Evolutionary conservation across 92 coral and sea anemone genomes (phyloP), one percentile per base, ranked within the genome.

Genomic region (Phymanthus crucifer): DNA sequence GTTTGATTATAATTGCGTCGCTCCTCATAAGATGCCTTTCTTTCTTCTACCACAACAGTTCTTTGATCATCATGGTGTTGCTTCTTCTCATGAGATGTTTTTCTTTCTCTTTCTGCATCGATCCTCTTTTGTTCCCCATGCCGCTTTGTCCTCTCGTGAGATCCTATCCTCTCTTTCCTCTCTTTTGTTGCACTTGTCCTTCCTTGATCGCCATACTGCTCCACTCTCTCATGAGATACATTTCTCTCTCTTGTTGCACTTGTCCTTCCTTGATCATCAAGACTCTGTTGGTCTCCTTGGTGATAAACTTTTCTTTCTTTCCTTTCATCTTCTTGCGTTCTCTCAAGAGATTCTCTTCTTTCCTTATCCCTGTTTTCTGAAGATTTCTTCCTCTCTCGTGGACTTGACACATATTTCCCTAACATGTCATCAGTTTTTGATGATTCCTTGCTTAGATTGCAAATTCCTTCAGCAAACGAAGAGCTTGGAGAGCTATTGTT

Each of bases 381-480:
- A 61, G 68, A 29, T 43, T 31, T 72, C 12, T 5, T 72, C 33
- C 34, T 72, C 48, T 47, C 40, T 33, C 27, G 78, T 48, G 37
- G 46, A 27, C 67, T 50, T 50, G 35, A 33, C 27, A 11, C 31
- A 54, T 54, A 17, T 35, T 46, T 34, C 16, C n/a, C 68, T 47
- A 27, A n/a, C 16, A 48, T n/a, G n/a, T n/a, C 26, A 6, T 13
- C 36, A 23, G 26, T 31, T 61, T n/a, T 61, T 9, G 11, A 56
- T 78, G 50, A 57, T 40, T 40, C 83, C 34, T 46, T 78, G 1
- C 61, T 78, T 23, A 48, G 61, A 11, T 57, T 27, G 47, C 56
- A 66, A 18, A 16, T 13, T 10, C 27, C 75, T 32, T 80, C 92
- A 35, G 69, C 84, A 52, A 84, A 84, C 1, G 91, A 84, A n/a